phyloP scores from a whole-genome alignment of 2,113 vertebrate genomes.

The Petromus typicus region DNA sequence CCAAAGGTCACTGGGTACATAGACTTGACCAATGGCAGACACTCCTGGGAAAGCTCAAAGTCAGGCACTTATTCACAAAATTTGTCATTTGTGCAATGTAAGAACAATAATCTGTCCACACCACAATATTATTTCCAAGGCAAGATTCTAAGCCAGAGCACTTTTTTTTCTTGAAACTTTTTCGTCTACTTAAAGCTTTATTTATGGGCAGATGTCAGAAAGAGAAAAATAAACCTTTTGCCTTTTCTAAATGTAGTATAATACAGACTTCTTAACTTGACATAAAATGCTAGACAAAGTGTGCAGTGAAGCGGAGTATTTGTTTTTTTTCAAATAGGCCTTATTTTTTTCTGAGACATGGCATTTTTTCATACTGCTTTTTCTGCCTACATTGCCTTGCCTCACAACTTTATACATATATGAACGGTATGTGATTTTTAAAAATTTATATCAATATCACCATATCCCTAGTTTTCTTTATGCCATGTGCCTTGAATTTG shows the following conservation, averaged over 20 bases:
- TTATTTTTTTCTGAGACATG: not conserved
- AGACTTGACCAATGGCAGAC: not conserved
- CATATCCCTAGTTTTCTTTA: not conserved
- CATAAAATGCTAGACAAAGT: slow-evolving; percentile 24
- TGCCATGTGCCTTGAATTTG: not conserved
- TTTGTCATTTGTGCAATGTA: not conserved
- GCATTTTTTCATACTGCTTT: not conserved
- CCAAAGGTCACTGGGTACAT: not conserved
- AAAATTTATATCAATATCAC: not conserved
- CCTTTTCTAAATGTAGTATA: not conserved
- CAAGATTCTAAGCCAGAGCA: not conserved
- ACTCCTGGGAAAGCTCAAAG: not conserved
- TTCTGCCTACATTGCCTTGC: not conserved
- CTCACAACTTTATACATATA: not conserved
- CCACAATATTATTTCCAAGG: not conserved
- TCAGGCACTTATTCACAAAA: not conserved
- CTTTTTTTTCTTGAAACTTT: not conserved
- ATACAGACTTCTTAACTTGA: not conserved
- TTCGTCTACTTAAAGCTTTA: not conserved
- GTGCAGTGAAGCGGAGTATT: slow-evolving; percentile 2
- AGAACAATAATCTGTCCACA: slow-evolving; percentile 25
- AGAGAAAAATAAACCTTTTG: not conserved
- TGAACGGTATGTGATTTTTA: not conserved
- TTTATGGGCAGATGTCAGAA: not conserved
- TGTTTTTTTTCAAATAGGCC: slow-evolving; percentile 4